Base-by-base conservation (phyloP, 1,140 invertebrate species). In the Pomacea maculata region DNA sequence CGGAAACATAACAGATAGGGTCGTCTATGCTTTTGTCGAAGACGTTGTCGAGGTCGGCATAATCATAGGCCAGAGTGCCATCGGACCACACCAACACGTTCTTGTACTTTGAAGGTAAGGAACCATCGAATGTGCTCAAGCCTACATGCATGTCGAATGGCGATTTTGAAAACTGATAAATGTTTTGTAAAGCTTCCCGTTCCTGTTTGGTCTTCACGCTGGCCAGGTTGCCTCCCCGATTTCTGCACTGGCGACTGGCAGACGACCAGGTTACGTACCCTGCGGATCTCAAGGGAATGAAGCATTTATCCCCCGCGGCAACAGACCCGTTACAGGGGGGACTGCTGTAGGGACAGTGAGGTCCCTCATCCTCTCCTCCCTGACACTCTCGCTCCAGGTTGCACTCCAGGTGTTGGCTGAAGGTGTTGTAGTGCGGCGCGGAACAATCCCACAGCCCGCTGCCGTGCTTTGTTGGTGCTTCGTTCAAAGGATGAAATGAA, bases 261-360 rank as follows among this genome's bases (percentile, higher is more conserved):
- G 67, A 15, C 1, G n/a, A 12, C 67, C 67, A 70, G 10, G 21
- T n/a, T 11, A 21, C 21, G 67, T 25, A 34, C 11, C 67, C 67
- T 11, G 14, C 9, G 12, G 67, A 61, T 61, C 15, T 61, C 11
- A 15, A 34, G 11, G 61, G 55, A 61, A 15, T 52, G 57, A 61
- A 75, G n/a, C 74, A 75, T 34, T 64, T 75, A 55, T 63, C 34
- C 10, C 74, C 25, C 45, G 63, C 74, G 19, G 57, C 55, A 55
- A 75, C 74, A 34, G 52, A 52, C 9, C 74, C 74, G 17, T n/a
- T n/a, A 63, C 74, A 75, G n/a, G 57, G 57, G 6, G 52, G 45
- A 17, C 25, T 75, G 74, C 74, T 75, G 74, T 61, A 75, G 55
- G 74, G 57, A 75, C 74, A 75, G 74, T 64, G 74, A 12, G 55